Evolutionary conservation across 2,888 invertebrate genomes (phyloP).

Genomic region (Tyria jacobaeae): DNA sequence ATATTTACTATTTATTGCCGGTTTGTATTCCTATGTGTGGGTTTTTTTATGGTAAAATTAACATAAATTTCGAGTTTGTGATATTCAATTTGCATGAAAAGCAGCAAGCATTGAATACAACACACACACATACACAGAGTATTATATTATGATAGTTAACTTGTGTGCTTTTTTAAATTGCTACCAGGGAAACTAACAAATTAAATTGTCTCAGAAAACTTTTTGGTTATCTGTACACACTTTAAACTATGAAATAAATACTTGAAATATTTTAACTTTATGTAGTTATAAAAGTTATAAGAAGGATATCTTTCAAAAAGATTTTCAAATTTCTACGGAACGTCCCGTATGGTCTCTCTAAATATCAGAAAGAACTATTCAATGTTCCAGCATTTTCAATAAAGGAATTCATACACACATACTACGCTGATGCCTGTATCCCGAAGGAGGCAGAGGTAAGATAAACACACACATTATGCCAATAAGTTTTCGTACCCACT

Average conservation of each 20-base stretch:
- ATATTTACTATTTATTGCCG: conserved; percentile 6
- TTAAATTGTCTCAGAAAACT: not conserved
- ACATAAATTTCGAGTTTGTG: conserved; percentile 2
- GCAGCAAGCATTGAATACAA: not conserved
- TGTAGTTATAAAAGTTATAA: too few species aligned
- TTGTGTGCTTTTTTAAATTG: not conserved
- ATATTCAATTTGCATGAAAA: conserved; percentile 10
- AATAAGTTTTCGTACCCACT: too few species aligned
- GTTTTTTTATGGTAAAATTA: conserved; percentile 5
- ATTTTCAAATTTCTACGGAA: not conserved
- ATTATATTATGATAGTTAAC: not conserved
- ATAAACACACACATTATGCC: too few species aligned
- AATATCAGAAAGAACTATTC: not conserved
- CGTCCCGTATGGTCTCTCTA: not conserved
- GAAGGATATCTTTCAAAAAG: not conserved
- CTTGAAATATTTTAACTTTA: too few species aligned
- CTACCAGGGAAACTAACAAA: not conserved
- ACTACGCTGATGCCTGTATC: too few species aligned
- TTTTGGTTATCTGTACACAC: too few species aligned
- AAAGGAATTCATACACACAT: conserved; percentile 8
- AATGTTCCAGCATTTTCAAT: not conserved
- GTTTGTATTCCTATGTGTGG: conserved; percentile 4
- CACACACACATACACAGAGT: too few species aligned
- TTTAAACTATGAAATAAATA: too few species aligned
- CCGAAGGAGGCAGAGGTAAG: too few species aligned